Evolutionary conservation across 2,797 vertebrate genomes (phyloP), one percentile per base, ranked within the genome.

Genomic region (Triplophysa bombifrons): DNA sequence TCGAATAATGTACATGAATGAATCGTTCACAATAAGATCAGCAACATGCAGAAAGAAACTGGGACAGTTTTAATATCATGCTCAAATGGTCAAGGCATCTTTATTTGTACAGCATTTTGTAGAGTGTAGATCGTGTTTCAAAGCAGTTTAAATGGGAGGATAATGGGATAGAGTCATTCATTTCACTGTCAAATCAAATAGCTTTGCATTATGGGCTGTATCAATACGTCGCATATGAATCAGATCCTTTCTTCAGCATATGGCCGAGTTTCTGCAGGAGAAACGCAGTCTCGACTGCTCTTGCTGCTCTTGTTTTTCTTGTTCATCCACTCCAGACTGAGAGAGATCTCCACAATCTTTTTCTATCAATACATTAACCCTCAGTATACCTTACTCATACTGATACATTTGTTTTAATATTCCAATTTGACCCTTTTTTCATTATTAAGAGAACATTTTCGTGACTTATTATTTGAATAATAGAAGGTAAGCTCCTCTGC

Each of bases 271-370:
- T 38, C 17, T 64, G 16, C 27, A 34, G 41, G 11, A 14, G 5
- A 16, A 22, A n/a, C 20, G n/a, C 27, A 22, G 6, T 56, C 51
- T 56, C n/a, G 3, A 12, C 27, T 55, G 13, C 53, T 72, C 70
- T 58, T 20, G 34, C 70, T 16, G n/a, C 14, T 34, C 73, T 75
- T 2, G 73, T 65, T 66, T 66, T 66, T 66, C 73, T 63, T 65
- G 73, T 66, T 66, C 30, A 20, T 51, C 61, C 48, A 41, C 19
- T 2, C 4, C 20, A 19, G 9, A 53, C 48, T 66, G n/a, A 20
- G 27, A 56, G 12, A 17, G 41, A 56, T 20, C 55, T 12, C 55
- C 9, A 20, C 13, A 14, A 14, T 27, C 56, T 27, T 14, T 27
- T 12, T 27, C 2, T 3, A 19, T 51, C 34, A 58, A 22, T n/a